phyloP scores from a whole-genome alignment of 2,797 vertebrate genomes.

The Phalanger gymnotis region DNA sequence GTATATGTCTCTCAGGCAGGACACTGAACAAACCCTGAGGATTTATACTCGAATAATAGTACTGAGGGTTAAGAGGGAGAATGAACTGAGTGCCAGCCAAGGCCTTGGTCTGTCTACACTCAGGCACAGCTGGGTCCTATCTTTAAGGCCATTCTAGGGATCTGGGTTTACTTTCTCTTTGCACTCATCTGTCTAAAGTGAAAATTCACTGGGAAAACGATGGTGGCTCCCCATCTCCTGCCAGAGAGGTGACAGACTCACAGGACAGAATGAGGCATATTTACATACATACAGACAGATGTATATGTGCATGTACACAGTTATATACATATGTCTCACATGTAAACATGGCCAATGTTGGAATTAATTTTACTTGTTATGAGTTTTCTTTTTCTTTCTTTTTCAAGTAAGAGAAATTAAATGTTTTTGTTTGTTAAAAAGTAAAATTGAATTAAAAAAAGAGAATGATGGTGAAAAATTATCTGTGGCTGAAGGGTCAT shows the following conservation, averaged over 20 bases:
- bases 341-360: too few species aligned
- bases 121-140: accelerated
- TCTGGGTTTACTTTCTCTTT: neutral
- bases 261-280: neutral
- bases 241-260: neutral
- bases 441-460: neutral
- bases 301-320: neutral
- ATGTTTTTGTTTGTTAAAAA: neutral
- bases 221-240: neutral
- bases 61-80: neutral
- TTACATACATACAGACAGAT: neutral
- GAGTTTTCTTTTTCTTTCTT: neutral
- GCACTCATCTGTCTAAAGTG: neutral
- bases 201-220: neutral
- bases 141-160: neutral
- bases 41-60: neutral
- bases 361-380: neutral
- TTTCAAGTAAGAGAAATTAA: neutral
- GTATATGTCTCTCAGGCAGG: neutral
- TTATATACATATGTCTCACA: neutral
- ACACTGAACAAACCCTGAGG: neutral
- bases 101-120: neutral
- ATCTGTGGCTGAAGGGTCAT: neutral
- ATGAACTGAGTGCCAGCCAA: accelerated
- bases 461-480: neutral